phyloP scores from a whole-genome alignment of 2,113 vertebrate species.

The Oxyura jamaicensis region DNA sequence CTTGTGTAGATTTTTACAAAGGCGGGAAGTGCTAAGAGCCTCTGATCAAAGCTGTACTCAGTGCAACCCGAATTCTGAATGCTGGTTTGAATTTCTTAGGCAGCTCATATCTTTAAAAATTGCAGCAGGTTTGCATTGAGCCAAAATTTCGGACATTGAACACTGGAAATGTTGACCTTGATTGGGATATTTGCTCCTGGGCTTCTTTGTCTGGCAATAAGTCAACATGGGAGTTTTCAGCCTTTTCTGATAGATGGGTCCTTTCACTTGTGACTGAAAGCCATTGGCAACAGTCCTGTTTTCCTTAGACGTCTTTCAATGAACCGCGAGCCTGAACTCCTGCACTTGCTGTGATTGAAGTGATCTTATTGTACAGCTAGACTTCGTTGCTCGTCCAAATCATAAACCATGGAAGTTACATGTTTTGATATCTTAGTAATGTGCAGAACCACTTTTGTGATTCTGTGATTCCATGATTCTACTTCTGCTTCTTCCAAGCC shows the following conservation, averaged over 20 bases:
- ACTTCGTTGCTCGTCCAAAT: background rate
- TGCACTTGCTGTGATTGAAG: background rate
- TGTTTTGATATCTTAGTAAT: background rate
- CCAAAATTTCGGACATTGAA: background rate
- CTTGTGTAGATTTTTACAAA: background rate
- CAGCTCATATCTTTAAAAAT: background rate
- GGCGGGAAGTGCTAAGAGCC: background rate
- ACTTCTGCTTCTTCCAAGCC: background rate
- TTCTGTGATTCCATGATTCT: no score
- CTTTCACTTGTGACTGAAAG: background rate
- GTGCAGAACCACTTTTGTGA: background rate
- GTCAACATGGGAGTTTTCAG: background rate
- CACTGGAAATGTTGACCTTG: fast-evolving
- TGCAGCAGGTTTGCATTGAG: background rate
- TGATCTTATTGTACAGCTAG: background rate
- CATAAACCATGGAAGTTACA: background rate
- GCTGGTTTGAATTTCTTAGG: background rate
- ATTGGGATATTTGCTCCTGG: background rate
- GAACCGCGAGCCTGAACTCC: background rate
- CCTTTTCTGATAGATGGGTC: background rate
- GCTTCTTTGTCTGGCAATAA: fast-evolving
- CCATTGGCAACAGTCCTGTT: background rate
- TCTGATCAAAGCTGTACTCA: background rate
- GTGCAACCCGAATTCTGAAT: background rate
- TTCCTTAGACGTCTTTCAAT: background rate